Conservation (phyloP, 2,797 vertebrate genomes). For the Lophius americanus region DNA sequence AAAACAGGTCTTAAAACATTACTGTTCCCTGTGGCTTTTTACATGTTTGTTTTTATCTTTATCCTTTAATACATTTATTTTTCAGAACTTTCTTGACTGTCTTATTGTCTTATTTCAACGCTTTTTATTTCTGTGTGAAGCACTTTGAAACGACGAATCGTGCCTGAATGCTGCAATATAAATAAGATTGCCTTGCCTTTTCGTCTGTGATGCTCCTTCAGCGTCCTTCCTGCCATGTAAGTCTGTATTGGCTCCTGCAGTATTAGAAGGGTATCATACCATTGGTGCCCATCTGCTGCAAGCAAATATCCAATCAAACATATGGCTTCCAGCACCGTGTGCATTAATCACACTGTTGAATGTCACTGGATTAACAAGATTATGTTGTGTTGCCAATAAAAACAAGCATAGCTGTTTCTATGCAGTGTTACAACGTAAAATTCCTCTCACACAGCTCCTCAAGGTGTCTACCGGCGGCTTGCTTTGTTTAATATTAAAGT, state of each 20-base stretch:
- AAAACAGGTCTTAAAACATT: too few relatives aligned
- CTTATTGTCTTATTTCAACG: too few relatives aligned
- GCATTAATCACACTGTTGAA: constrained; percentile 31
- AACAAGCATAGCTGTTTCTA: not conserved
- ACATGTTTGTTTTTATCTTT: not conserved
- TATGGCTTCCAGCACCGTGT: constrained; percentile 25
- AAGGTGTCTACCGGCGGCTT: constrained; percentile 1
- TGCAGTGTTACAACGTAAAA: not conserved
- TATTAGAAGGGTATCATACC: constrained; percentile 16
- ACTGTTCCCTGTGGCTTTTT: too few relatives aligned
- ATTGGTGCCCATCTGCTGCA: constrained; percentile 47
- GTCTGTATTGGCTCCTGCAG: constrained; percentile 32
- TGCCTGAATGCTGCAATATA: too few relatives aligned
- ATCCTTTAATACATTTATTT: too few relatives aligned
- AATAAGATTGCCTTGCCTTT: too few relatives aligned
- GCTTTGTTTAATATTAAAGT: constrained; percentile 11
- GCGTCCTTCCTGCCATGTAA: constrained; percentile 33
- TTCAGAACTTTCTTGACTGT: too few relatives aligned
- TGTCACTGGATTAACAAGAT: constrained; percentile 28
- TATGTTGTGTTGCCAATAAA: constrained; percentile 4
- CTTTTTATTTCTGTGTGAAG: too few relatives aligned
- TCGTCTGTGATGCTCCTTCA: constrained; percentile 6
- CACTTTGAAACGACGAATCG: too few relatives aligned
- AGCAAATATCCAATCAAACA: constrained; percentile 37
- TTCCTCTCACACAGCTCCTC: not conserved